Evolutionary conservation across 2,888 invertebrate genomes (phyloP).

Genomic region (Himalopsyche kuldschensis): DNA sequence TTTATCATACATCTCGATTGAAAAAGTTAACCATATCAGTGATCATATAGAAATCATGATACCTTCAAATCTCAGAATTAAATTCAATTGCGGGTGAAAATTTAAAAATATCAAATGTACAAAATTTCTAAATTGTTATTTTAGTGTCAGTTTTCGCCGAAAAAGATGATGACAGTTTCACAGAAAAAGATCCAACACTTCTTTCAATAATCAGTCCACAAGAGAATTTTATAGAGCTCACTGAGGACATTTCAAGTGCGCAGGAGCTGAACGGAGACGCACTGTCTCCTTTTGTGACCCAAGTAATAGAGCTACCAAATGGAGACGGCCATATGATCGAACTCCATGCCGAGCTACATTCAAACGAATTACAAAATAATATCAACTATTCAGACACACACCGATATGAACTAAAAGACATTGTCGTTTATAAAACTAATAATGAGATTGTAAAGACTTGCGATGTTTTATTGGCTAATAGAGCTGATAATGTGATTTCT

Average conservation of each 20-base stretch:
- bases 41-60: too few relatives aligned
- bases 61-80: too few relatives aligned
- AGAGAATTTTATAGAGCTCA: slow-evolving; percentile 8
- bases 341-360: slow-evolving; percentile 15
- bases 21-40: too few relatives aligned
- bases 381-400: not conserved
- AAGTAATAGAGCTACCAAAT: slow-evolving; percentile 26
- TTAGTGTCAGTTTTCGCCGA: not conserved
- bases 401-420: slow-evolving; percentile 14
- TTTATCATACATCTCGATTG: too few relatives aligned
- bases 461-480: slow-evolving; percentile 29
- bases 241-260: slow-evolving; percentile 9
- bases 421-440: slow-evolving; percentile 27
- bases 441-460: slow-evolving; percentile 25
- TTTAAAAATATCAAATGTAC: too few relatives aligned
- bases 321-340: slow-evolving; percentile 32
- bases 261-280: slow-evolving; percentile 5
- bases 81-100: too few relatives aligned
- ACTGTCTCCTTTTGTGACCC: slow-evolving; percentile 22
- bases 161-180: not conserved
- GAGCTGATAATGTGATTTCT: slow-evolving; percentile 1
- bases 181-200: not conserved
- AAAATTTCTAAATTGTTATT: not conserved
- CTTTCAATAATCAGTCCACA: not conserved
- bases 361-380: not conserved